Evolutionary conservation across 2,113 vertebrate genomes (phyloP), one percentile per base, ranked within the genome.

Genomic region (Athene cunicularia): DNA sequence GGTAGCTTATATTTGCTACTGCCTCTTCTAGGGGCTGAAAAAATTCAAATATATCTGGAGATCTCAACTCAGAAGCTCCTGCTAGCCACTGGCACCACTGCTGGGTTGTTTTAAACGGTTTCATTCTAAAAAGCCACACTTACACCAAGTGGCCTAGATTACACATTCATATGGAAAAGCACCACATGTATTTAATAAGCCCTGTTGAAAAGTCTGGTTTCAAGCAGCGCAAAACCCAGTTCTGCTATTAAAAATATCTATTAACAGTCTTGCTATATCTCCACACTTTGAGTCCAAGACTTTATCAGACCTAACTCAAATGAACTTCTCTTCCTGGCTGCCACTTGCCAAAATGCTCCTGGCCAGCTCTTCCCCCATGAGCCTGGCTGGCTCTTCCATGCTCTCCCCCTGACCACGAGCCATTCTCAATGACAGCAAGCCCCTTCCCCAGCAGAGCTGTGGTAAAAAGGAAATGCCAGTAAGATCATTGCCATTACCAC

Each of bases 401-500:
- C 64, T 60, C 66, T 41, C 80, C 14, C 20, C 93, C 93, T 95
- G 82, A 88, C 76, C 82, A 62, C 2, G 5, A 74, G 71, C 76
- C 64, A 53, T 39, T 93, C 62, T 86, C 58, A 91, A 83, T 68
- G 88, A 94, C 93, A 97, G 96, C 41, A 94, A 76, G 93, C 95
- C 96, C 94, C 93, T 86, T 87, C 86, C 86, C 89, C 81, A 89
- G 30, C 70, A 92, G 68, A 76, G 96, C 63, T 92, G 56, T 16
- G 24, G 67, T 53, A 68, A 94, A 86, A 95, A 90, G 71, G 81
- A 86, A 96, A 95, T 0, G 3, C 13, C 75, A 71, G 74, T 60
- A 95, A 97, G 81, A 87, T 64, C 96, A 89, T 8, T 96, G 85
- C 72, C 62, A 95, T 95, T 91, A 93, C 72, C 95, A 96, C 88